A percentile compares a stretch with the other conserved stretches of the same genome.
Conservation (phyloP, 2,888 invertebrate genomes). For the Amiota minor region DNA sequence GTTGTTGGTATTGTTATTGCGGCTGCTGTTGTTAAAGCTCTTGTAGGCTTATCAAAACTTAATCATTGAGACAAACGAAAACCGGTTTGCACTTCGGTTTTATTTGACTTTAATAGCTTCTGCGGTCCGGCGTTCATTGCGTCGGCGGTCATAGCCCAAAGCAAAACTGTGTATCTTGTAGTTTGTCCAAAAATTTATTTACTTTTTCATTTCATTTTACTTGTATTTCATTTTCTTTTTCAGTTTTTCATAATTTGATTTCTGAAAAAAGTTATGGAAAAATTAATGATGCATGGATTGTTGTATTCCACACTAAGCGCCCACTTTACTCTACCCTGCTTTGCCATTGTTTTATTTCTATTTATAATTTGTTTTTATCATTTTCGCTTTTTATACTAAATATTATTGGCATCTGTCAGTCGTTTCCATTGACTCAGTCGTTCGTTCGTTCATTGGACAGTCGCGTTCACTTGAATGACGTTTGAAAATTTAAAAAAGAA, state of each 20-base stretch:
- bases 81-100: constrained; percentile 6
- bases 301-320: neutral
- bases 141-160: constrained; percentile 12
- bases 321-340: neutral
- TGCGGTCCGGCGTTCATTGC: neutral
- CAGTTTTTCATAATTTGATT: constrained; percentile 17
- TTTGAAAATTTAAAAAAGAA: constrained; percentile 12
- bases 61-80: neutral
- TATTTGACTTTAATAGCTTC: too few relatives aligned
- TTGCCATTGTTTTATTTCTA: neutral
- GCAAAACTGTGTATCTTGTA: too few relatives aligned
- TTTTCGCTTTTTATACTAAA: constrained; percentile 18
- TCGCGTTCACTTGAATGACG: neutral
- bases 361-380: neutral
- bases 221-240: neutral
- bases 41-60: constrained; percentile 1
- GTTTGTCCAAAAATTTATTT: too few relatives aligned
- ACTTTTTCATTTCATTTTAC: too few relatives aligned
- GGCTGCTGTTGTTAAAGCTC: neutral
- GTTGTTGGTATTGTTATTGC: constrained; percentile 13
- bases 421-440: neutral
- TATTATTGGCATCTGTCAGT: neutral
- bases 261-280: constrained; percentile 9
- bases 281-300: constrained; percentile 24
- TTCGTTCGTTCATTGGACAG: neutral